Base-by-base conservation (phyloP, 2,888 invertebrate genomes). In the Agrilus cyanescens region DNA sequence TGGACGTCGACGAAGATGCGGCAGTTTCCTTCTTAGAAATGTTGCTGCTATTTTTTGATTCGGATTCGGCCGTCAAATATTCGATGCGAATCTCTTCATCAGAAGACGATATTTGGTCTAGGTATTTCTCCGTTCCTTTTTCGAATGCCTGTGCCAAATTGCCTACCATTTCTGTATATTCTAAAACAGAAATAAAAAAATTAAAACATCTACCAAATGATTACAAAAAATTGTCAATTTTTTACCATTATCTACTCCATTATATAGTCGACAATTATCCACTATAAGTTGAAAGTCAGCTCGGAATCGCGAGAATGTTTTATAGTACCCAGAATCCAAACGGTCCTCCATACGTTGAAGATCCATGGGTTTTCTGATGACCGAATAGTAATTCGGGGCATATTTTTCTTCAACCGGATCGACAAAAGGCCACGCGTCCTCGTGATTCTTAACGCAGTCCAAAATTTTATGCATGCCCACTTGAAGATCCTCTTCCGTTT, bases 341-440 rank as follows among this genome's bases (percentile, higher is more conserved):
- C 88, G 80, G 51, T 87, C 85, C 62, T 90, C 89, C 85, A 93
- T 90, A 57, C 81, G 81, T 45, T 79, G 77, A 39, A 93, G 71
- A 65, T 90, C 89, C 89, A 93, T 91, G 1, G 93, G 93, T 51
- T 73, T 74, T 50, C 82, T 65, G 32, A 82, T 82, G 20, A 82
- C 78, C 1, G 81, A 75, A 58, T 82, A 82, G 61, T 82, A 85
- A 64, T 86, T 84, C 0, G 94, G 93, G 0, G 93, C 93, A 61
- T 86, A 88, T 58, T 88, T 86, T 61, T 93, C 91, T 57, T 91
- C 88, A 1, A 94, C 93, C 0, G 93, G 88, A 60, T 91, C 89
- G 61, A 86, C 75, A 66, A 95, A 94, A 1, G 93, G 93, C 93
- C 93, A 94, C 1, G 93, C 89, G 62, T 94, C 91, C 44, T 85